Conservation (phyloP, 2,888 invertebrate genomes). For the Ophion slaviceki region DNA sequence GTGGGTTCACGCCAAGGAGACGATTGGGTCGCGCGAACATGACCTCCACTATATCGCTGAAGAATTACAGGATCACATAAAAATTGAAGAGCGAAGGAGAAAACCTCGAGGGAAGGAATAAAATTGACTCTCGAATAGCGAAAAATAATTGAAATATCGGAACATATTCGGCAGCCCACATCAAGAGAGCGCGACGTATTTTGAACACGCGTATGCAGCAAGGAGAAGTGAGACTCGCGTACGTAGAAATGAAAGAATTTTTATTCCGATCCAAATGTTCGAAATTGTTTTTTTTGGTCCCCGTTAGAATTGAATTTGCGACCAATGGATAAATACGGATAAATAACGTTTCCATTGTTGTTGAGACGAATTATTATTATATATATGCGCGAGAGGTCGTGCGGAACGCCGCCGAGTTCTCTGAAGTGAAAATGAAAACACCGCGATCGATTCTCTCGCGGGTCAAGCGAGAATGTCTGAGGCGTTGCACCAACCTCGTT, state of each 20-base stretch:
- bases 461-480: constrained; percentile 67
- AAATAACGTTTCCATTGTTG: constrained; percentile 7
- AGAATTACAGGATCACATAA: constrained; percentile 81
- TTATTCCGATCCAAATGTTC: neutral
- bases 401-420: constrained; percentile 58
- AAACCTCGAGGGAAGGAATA: constrained; percentile 21
- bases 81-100: constrained; percentile 27
- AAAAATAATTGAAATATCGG: neutral
- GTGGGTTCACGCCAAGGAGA: constrained; percentile 22
- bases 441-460: constrained; percentile 61
- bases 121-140: neutral
- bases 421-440: constrained; percentile 68
- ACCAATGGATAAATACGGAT: neutral
- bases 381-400: constrained; percentile 46
- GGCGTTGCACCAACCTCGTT: constrained; percentile 62
- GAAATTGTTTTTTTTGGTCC: neutral
- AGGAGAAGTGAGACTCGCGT: constrained; percentile 47
- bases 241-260: constrained; percentile 48
- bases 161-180: neutral
- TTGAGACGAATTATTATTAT: constrained; percentile 33
- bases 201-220: constrained; percentile 49
- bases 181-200: constrained; percentile 12
- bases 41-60: constrained; percentile 76
- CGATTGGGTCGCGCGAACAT: constrained; percentile 56
- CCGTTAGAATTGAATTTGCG: neutral